These are phyloP conservation scores for Sebastes flavidus DNA, from an alignment of 2,797 vertebrate genomes.

Conservation along the genomic window DNA sequence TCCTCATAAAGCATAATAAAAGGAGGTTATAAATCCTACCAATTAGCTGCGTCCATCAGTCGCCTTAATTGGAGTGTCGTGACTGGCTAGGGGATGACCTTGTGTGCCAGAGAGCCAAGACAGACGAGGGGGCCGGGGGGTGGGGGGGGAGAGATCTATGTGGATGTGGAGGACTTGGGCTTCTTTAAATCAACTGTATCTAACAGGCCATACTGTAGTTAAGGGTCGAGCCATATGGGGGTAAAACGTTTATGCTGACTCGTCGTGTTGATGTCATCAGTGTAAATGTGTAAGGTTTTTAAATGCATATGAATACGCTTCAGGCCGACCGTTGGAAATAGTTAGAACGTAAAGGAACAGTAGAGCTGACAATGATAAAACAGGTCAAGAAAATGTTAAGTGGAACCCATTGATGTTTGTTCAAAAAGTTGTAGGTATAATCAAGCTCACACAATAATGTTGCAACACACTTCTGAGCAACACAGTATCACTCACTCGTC, in stretches of 20 bases:
- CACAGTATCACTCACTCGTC: too few species aligned
- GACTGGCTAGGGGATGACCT: constrained; percentile 84
- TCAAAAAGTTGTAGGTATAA: not conserved
- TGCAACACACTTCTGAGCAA: not conserved
- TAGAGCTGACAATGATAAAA: not conserved
- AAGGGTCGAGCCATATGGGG: constrained; percentile 53
- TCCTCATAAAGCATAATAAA: constrained; percentile 88
- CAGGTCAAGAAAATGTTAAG: not conserved
- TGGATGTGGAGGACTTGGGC: constrained; percentile 57
- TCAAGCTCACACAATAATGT: not conserved
- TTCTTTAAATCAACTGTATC: constrained; percentile 73
- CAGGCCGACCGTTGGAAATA: not conserved
- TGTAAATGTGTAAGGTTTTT: constrained; percentile 34
- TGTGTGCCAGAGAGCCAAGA: constrained; percentile 80
- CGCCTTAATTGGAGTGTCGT: constrained; percentile 87
- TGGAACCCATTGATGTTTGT: not conserved
- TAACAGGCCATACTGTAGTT: constrained; percentile 56
- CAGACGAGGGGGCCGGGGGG: constrained; percentile 66
- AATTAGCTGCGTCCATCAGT: constrained; percentile 88
- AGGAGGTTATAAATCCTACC: constrained; percentile 85
- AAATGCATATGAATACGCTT: constrained; percentile 31
- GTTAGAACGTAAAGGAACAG: not conserved
- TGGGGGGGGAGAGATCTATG: constrained; percentile 58
- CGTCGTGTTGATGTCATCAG: constrained; percentile 35
- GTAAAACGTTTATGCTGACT: constrained; percentile 49